phyloP scores from a whole-genome alignment of 2,888 invertebrate genomes.

The Steinernema hermaphroditum region DNA sequence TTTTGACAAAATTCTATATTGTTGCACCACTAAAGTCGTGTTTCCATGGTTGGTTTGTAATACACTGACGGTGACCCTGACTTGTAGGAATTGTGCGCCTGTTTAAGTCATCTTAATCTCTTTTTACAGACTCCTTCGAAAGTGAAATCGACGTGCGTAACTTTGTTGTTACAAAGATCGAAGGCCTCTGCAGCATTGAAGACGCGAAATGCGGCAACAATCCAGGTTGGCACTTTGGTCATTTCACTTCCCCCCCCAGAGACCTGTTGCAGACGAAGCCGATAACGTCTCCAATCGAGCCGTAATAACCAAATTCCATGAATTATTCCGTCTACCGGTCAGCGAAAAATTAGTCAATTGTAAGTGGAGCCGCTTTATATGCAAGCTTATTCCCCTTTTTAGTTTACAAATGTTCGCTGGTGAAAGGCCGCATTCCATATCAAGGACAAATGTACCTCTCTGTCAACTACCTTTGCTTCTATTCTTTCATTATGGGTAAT shows the following conservation, averaged over 20 bases:
- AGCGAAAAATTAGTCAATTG: conserved; percentile 96
- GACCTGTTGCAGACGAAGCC: conserved; percentile 73
- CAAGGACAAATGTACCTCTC: conserved; percentile 97
- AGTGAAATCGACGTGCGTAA: conserved; percentile 89
- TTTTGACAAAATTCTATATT: too few species aligned
- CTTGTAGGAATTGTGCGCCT: too few species aligned
- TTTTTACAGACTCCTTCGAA: conserved; percentile 75
- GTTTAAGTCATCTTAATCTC: too few species aligned
- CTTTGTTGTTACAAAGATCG: conserved; percentile 92
- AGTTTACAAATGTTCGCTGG: conserved; percentile 78
- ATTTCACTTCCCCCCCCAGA: neutral
- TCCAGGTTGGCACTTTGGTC: neutral
- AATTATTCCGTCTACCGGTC: conserved; percentile 84
- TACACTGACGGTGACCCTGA: conserved; percentile 3
- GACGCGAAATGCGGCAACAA: neutral
- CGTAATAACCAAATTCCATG: conserved; percentile 81
- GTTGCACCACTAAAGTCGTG: neutral
- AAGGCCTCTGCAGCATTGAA: conserved; percentile 74
- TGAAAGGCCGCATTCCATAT: conserved; percentile 87
- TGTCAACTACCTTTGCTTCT: conserved; percentile 91
- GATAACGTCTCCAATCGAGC: conserved; percentile 55
- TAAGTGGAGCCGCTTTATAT: too few species aligned
- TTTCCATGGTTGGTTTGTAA: neutral
- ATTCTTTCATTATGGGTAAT: conserved; percentile 87
- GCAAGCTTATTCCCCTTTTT: too few species aligned